These are phyloP conservation scores for Lerema accius DNA, from an alignment of 1,140 invertebrate genomes.

Conservation along the genomic window DNA sequence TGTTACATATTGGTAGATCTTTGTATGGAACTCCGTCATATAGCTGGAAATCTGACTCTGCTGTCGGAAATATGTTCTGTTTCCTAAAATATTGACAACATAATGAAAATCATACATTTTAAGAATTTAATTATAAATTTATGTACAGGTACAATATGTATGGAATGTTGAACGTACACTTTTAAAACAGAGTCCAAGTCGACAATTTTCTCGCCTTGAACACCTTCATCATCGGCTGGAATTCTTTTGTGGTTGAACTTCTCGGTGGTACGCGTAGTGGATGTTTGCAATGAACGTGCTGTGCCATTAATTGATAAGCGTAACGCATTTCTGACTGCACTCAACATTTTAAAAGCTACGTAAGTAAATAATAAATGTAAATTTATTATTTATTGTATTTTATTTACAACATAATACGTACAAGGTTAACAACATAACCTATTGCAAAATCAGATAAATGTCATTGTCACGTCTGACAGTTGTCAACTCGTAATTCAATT, in stretches of 20 bases:
- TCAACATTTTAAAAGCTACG: constrained; percentile 53
- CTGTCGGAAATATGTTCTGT: constrained; percentile 88
- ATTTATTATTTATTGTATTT: not conserved
- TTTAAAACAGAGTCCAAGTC: constrained; percentile 63
- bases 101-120: no score
- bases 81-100: constrained; percentile 80
- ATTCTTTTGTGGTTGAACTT: constrained; percentile 73
- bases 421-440: no score
- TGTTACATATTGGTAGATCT: constrained; percentile 91
- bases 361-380: not conserved
- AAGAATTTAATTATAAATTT: no score
- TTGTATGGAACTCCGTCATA: constrained; percentile 91
- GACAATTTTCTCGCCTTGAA: constrained; percentile 74
- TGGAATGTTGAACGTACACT: no score
- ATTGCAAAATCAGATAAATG: no score
- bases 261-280: constrained; percentile 52
- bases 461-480: no score
- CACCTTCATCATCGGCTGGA: constrained; percentile 73
- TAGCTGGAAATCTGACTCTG: constrained; percentile 87
- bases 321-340: constrained; percentile 53
- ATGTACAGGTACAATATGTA: no score
- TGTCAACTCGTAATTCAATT: no score
- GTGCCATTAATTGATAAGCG: constrained; percentile 46
- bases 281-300: constrained; percentile 58
- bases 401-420: no score